phyloP scores from a whole-genome alignment of 1,140 invertebrate species.

The Ptiloglossa arizonensis region DNA sequence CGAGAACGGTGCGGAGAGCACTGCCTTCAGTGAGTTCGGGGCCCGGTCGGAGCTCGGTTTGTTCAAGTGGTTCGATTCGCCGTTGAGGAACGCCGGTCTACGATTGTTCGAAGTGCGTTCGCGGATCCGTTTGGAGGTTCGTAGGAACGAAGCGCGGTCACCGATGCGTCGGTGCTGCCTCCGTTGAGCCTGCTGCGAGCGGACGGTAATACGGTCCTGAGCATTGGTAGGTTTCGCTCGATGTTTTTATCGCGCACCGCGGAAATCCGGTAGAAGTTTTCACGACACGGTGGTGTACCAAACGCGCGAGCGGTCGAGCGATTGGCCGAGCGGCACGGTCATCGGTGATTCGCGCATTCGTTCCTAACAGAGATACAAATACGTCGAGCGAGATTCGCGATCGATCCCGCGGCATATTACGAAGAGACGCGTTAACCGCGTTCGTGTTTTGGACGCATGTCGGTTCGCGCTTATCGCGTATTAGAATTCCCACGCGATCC shows the following conservation, averaged over 20 bases:
- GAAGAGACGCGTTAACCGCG: too few relatives aligned
- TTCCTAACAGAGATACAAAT: too few relatives aligned
- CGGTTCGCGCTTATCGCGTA: too few relatives aligned
- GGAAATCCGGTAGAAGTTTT: constrained; percentile 55
- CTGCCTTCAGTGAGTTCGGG: constrained; percentile 3
- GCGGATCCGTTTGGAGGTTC: not conserved
- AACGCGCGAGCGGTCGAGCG: not conserved
- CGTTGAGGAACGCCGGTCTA: constrained; percentile 1
- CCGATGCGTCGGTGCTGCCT: constrained; percentile 1
- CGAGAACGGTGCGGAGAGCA: constrained; percentile 26
- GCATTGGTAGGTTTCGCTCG: constrained; percentile 36
- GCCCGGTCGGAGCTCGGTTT: not conserved
- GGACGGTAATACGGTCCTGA: constrained; percentile 39
- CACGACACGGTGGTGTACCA: not conserved
- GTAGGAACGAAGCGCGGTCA: constrained; percentile 22
- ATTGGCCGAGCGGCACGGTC: not conserved
- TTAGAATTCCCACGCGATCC: too few relatives aligned
- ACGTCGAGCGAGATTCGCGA: too few relatives aligned
- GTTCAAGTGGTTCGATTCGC: not conserved
- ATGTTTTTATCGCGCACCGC: constrained; percentile 42
- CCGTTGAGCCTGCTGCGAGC: not conserved
- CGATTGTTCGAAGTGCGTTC: not conserved
- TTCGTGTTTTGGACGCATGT: too few relatives aligned
- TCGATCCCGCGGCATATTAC: too few relatives aligned
- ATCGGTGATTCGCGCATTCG: not conserved